A percentile compares a stretch with the other conserved stretches of the same genome.
Conservation (phyloP, 2,888 invertebrate genomes). For the Cryptus armator region DNA sequence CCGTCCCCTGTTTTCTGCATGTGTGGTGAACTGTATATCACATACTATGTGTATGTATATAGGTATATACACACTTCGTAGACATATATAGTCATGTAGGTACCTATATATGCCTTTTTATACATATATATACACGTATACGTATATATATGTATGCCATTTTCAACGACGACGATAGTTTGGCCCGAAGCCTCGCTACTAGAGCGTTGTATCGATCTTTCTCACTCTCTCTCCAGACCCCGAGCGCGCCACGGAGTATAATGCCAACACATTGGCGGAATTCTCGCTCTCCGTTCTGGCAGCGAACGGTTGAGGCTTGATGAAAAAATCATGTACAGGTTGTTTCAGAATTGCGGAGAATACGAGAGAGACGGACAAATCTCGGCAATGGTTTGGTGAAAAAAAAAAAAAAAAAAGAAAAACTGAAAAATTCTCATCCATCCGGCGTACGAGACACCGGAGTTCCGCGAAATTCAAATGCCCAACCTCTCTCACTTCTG, state of each 20-base stretch:
- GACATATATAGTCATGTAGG: conserved; percentile 23
- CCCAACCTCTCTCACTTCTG: conserved; percentile 37
- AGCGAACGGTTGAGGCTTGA: conserved; percentile 59
- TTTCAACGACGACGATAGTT: conserved; percentile 74
- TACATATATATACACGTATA: conserved; percentile 37
- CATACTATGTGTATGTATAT: conserved; percentile 27
- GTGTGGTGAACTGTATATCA: neutral
- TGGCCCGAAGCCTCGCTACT: conserved; percentile 77
- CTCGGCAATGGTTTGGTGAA: conserved; percentile 41
- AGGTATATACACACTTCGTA: neutral
- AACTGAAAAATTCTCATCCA: conserved; percentile 58
- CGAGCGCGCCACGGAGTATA: conserved; percentile 31
- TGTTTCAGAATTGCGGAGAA: conserved; percentile 46
- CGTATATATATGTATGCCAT: conserved; percentile 55
- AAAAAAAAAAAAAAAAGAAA: conserved; percentile 65
- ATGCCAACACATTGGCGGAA: conserved; percentile 47
- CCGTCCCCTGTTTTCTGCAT: conserved; percentile 11
- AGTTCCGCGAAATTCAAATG: conserved; percentile 66
- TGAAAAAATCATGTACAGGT: conserved; percentile 66
- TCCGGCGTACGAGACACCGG: conserved; percentile 63
- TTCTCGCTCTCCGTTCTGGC: conserved; percentile 47
- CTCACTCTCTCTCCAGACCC: conserved; percentile 38
- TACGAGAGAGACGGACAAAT: conserved; percentile 2
- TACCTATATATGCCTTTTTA: too few species aligned
- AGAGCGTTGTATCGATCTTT: conserved; percentile 77